Base-by-base conservation (phyloP, 2,113 vertebrate species). In the Mobula birostris region DNA sequence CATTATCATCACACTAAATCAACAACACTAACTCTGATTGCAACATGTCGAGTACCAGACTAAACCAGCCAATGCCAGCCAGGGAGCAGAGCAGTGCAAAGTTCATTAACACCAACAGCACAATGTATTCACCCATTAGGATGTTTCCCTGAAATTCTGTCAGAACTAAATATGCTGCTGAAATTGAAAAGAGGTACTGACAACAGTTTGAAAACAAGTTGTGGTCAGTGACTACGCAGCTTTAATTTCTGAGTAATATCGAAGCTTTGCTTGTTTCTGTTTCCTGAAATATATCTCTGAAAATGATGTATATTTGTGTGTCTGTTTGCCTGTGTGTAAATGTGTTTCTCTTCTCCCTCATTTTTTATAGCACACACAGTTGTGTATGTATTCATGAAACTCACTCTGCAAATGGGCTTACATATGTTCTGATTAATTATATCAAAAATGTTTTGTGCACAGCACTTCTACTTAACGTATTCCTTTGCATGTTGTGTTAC, bases 181-280 rank as follows among this genome's bases (percentile, higher is more conserved):
- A 85, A 85, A 85, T 87, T 56, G 83, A 87, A 85, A 87, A 87
- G 83, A 87, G 83, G 83, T 61, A 87, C 48, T 87, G 83, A 11
- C 61, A 58, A 87, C 61, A 87, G 24, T 87, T 87, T 87, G 56
- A 87, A 61, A 87, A 63, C 83, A 87, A 61, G 83, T 61, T 87
- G 56, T 87, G 83, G 83, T 87, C 83, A 61, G 83, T 87, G 83
- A 87, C 56, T 56, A 61, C 83, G 27, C 58, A 87, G 83, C 83
- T 48, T 48, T 48, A 48, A 48, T 48, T 48, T 48, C 48, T 87
- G 83, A 92, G 88, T 70, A 72, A 92, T 92, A 92, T 40, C 66
- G 88, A 92, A 92, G 36, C 88, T 92, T 24, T 24, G 14, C 21
- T 63, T 27, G 70, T 92, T 92, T 92, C 88, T 27, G 70, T 92